Conservation (phyloP, 2,888 invertebrate species). For the Dolichopus griseipennis region DNA sequence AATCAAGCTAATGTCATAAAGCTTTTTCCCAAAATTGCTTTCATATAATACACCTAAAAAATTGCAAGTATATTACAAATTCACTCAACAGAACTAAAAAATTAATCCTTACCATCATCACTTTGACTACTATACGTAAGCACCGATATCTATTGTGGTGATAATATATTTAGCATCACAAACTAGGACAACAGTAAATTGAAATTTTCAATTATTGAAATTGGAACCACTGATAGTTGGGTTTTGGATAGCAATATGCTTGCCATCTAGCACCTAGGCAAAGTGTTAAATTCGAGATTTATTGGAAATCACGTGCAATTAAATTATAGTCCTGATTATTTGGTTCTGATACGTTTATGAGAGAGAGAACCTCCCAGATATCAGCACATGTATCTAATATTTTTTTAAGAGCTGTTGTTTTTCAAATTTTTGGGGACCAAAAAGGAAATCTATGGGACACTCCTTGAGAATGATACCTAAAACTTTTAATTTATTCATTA, state of each 20-base stretch:
- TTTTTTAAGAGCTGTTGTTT: conserved; percentile 13
- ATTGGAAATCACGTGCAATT: conserved; percentile 21
- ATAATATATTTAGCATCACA: conserved; percentile 23
- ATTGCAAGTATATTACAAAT: background rate
- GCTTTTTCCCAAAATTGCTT: conserved; percentile 13
- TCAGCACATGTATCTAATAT: conserved; percentile 13
- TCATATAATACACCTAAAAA: conserved; percentile 9
- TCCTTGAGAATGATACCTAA: conserved; percentile 12
- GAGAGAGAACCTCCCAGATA: conserved; percentile 9
- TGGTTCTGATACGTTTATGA: conserved; percentile 5
- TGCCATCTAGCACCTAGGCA: conserved; percentile 26
- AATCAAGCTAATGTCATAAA: conserved; percentile 7
- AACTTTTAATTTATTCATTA: conserved; percentile 2
- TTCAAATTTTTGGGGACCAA: conserved; percentile 14
- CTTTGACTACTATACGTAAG: conserved; percentile 20
- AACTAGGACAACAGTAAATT: conserved; percentile 22
- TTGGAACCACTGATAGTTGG: conserved; percentile 23
- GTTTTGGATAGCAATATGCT: conserved; percentile 24
- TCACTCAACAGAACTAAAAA: background rate
- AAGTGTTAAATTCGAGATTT: conserved; percentile 25
- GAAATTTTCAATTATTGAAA: conserved; percentile 25
- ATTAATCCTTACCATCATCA: conserved; percentile 21
- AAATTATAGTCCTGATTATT: background rate
- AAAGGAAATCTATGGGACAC: background rate
- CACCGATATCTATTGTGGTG: conserved; percentile 22